Conservation (phyloP, 2,797 vertebrate species). For the Heliangelus exortis region DNA sequence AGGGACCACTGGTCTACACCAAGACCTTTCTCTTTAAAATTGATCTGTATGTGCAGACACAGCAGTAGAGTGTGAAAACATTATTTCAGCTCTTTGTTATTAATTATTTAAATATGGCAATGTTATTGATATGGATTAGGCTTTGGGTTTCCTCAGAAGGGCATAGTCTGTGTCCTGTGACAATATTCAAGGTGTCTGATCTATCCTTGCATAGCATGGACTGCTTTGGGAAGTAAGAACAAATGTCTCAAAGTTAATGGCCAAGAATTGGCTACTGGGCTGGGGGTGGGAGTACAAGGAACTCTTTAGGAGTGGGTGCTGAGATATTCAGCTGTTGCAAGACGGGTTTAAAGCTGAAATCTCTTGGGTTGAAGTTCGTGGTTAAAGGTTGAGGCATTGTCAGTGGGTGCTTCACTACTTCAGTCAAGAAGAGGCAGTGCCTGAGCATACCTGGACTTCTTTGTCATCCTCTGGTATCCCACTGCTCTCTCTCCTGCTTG, state of each 20-base stretch:
- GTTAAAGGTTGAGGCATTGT: background rate
- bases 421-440: background rate
- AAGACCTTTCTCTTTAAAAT: background rate
- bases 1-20: background rate
- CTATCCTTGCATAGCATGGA: accelerated
- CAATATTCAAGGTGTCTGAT: background rate
- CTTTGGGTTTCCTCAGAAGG: background rate
- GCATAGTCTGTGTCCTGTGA: background rate
- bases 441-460: background rate
- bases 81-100: background rate
- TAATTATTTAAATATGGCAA: background rate
- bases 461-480: background rate
- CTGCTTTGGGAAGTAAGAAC: background rate
- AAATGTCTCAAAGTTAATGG: background rate
- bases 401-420: background rate
- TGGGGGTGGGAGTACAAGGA: background rate
- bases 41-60: background rate
- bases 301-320: background rate
- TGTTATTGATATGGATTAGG: background rate
- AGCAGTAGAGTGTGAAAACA: background rate
- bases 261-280: background rate
- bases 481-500: background rate
- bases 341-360: background rate
- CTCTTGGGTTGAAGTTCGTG: background rate
- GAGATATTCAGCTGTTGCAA: background rate